These are phyloP conservation scores for Nasonovia ribisnigri DNA, from an alignment of 2,888 invertebrate genomes.

Conservation along the genomic window DNA sequence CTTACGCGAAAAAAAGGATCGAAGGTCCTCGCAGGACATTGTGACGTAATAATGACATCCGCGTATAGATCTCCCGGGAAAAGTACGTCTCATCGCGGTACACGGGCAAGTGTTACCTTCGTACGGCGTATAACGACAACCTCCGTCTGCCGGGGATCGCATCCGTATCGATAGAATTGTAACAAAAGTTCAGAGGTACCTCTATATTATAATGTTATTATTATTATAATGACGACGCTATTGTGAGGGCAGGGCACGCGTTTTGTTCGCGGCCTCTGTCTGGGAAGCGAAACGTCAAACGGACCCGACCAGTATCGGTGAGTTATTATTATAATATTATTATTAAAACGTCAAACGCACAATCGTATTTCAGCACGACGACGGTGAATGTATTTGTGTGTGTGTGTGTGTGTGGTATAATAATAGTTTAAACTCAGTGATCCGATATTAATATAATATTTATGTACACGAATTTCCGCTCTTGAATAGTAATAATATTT, in stretches of 20 bases:
- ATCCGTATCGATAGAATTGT: not conserved
- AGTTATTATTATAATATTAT: constrained; percentile 11
- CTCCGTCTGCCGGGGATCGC: no score
- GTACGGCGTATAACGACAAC: no score
- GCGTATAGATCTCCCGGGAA: no score
- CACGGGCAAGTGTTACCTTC: no score
- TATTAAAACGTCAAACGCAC: not conserved
- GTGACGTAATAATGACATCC: no score
- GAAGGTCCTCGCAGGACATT: no score
- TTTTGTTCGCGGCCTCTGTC: not conserved
- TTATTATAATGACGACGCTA: not conserved
- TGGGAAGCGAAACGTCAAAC: constrained; percentile 9
- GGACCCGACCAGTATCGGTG: not conserved
- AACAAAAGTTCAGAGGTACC: not conserved
- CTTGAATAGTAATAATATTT: not conserved
- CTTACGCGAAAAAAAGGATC: no score
- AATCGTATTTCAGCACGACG: not conserved
- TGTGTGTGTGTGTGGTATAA: not conserved
- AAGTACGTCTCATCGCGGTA: no score
- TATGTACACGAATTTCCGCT: not conserved
- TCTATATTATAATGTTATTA: no score
- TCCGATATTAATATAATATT: not conserved
- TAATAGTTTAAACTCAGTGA: not conserved
- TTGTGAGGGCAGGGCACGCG: no score
- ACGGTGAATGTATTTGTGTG: no score